These are phyloP conservation scores for Carollia perspicillata DNA, from an alignment of 2,113 vertebrate species.

Conservation along the genomic window DNA sequence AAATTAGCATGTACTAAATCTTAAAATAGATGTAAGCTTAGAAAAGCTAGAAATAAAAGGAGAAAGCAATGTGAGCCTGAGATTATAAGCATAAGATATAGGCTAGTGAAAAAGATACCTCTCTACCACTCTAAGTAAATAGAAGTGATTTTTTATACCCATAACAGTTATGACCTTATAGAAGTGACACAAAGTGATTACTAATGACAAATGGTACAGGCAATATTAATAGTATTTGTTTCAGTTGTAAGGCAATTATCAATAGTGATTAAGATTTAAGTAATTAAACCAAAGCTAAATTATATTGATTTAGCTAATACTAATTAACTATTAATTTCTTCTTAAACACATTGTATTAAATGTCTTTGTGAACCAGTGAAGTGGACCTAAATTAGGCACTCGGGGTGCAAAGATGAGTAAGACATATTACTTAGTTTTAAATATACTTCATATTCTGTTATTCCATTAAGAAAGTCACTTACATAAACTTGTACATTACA, in stretches of 20 bases:
- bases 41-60: neutral
- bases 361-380: neutral
- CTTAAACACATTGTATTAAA: neutral
- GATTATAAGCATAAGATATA: neutral
- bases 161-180: neutral
- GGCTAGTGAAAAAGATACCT: neutral
- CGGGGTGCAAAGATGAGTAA: neutral
- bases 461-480: neutral
- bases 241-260: neutral
- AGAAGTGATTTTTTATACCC: neutral
- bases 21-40: neutral
- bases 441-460: neutral
- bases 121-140: neutral
- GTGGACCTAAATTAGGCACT: neutral
- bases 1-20: neutral
- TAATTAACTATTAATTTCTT: slow-evolving; percentile 18
- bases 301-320: slow-evolving; percentile 1
- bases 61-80: neutral
- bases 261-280: neutral
- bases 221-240: neutral
- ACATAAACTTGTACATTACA: neutral
- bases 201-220: neutral
- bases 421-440: neutral
- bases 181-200: neutral
- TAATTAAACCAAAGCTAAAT: slow-evolving; percentile 19